phyloP scores from a whole-genome alignment of 2,113 vertebrate species.

The Pelecanus crispus region DNA sequence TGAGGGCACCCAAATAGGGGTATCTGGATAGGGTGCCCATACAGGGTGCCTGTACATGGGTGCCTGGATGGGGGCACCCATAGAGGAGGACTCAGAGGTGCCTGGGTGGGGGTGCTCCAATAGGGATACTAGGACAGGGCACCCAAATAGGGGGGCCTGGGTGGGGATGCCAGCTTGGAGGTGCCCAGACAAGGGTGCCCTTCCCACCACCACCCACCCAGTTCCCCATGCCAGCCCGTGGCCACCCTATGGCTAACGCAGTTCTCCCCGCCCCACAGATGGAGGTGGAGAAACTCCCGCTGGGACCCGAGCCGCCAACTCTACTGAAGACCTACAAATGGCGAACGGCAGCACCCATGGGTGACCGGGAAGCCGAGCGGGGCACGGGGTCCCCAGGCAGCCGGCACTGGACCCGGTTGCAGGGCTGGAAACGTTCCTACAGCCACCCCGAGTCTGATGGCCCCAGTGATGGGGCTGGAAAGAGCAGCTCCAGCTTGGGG shows the following conservation, averaged over 20 bases:
- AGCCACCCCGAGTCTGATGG: conserved; percentile 46
- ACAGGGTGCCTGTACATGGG: neutral
- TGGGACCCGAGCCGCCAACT: neutral
- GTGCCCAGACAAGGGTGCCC: neutral
- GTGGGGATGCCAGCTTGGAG: too few relatives aligned
- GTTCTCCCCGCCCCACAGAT: neutral
- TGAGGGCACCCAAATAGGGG: neutral
- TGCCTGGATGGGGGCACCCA: neutral
- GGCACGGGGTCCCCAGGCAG: neutral
- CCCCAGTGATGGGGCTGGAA: neutral
- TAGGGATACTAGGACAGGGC: too few relatives aligned
- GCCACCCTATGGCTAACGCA: rapidly evolving
- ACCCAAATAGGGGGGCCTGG: neutral
- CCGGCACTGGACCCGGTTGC: conserved; percentile 75
- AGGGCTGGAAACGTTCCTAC: conserved; percentile 75
- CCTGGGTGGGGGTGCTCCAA: neutral
- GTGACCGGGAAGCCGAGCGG: conserved; percentile 23
- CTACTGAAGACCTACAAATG: conserved; percentile 55
- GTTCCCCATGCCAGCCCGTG: neutral
- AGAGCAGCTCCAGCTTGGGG: neutral
- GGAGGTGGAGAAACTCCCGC: neutral
- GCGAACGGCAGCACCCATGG: conserved; percentile 63
- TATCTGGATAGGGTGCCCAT: too few relatives aligned
- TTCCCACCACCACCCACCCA: neutral
- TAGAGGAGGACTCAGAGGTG: neutral